Evolutionary conservation across 2,888 invertebrate species (phyloP), one percentile per base, ranked within the genome.

Genomic region (Cenopis cana): DNA sequence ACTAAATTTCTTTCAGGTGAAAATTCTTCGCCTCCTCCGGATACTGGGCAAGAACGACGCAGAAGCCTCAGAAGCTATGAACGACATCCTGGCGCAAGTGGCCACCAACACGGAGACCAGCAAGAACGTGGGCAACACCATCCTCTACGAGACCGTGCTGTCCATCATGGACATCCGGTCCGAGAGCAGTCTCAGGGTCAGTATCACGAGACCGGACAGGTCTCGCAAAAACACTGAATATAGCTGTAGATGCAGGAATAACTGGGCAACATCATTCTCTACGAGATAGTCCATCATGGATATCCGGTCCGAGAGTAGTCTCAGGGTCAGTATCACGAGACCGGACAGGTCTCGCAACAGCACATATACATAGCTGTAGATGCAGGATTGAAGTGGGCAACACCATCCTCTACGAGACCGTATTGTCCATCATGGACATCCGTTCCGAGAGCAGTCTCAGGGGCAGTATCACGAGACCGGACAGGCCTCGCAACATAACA

Each of bases 121-220:
- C 89, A 99, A 99, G 94, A 99, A 99, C 93, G 99, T 99, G 29
- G 99, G 99, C 77, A 99, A 99, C 93, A 99, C 99, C 52, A 99
- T 99, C 87, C 94, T 99, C n/a, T 99, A 99, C 90, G 99, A 99
- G 93, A 99, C 99, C 9, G 99, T 99, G 6, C 94, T 99, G 50
- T 99, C 99, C 20, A 99, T 99, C 74, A 99, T 99, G 99, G 99
- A 99, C 88, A 99, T 99, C 76, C 97, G 98, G 88, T 98, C 98
- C 0, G 98, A 99, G 90, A 97, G 98, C 86, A 98, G 99, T 55
- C 94, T 99, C 76, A 94, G 99, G 80, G 98, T 62, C 12, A 33
- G 62, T 52, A 18, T 9, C 11, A 17, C n/a, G 11, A 18, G 9
- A 11, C 18, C 17, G 5, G 4, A 24, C 24, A 24, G 24, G 24